Conservation (phyloP, 2,113 vertebrate genomes). For the Python bivittatus region DNA sequence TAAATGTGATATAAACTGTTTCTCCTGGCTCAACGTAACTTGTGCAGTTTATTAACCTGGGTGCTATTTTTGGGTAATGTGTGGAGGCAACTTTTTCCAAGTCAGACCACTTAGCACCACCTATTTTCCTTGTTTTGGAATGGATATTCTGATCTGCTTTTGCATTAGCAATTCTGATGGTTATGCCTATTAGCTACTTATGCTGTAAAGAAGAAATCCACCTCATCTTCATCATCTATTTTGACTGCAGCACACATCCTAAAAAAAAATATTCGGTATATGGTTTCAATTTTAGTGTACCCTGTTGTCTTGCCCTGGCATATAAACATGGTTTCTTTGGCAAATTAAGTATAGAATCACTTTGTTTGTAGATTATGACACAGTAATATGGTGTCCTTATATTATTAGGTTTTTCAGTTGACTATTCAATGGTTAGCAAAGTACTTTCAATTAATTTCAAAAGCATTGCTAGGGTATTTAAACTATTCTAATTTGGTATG, state of each 20-base stretch:
- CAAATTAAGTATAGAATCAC: not conserved
- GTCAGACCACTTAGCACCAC: not conserved
- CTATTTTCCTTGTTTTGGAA: not conserved
- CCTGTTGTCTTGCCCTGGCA: not conserved
- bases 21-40: not conserved
- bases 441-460: not conserved
- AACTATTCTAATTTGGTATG: not conserved
- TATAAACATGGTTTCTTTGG: not conserved
- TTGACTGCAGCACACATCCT: not conserved
- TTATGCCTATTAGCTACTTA: not conserved
- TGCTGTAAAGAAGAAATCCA: too few relatives aligned
- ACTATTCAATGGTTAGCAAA: not conserved
- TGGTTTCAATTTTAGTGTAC: not conserved
- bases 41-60: not conserved
- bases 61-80: not conserved
- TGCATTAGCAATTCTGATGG: not conserved
- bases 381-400: not conserved
- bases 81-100: not conserved
- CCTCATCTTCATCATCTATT: not conserved
- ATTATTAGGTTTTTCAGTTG: not conserved
- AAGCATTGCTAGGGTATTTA: not conserved
- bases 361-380: not conserved
- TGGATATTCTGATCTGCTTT: not conserved
- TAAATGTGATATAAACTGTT: not conserved
- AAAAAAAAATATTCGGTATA: not conserved